Base-by-base conservation (phyloP, 2,797 vertebrate genomes). In the Esox lucius region DNA sequence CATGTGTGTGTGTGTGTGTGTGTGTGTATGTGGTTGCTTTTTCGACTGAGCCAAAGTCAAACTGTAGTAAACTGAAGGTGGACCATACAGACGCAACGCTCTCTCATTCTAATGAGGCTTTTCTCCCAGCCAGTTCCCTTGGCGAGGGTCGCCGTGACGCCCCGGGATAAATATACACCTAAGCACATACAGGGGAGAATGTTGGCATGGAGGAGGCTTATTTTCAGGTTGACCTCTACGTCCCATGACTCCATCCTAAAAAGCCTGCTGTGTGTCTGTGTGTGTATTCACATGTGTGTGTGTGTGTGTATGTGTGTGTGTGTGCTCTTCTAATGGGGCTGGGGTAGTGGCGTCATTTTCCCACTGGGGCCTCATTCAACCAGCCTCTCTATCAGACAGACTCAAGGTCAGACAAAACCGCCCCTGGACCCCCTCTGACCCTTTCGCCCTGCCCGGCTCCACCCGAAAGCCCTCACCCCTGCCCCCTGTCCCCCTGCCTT, bases 381-480 rank as follows among this genome's bases (percentile, higher is more conserved):
- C 86, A 91, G 81, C 87, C 85, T 90, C 92, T 93, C 89, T 89
- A 92, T 94, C 92, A 93, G 86, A 81, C 92, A 93, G 86, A 80
- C 87, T 91, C 89, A 94, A 94, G 92, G 93, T 93, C 90, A 73
- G 80, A 66, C 62, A 46, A 26, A 22, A 12, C 24, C 22, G 42
- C 79, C 88, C 39, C 85, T 78, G 75, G 76, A 78, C 81, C 76
- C 73, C 71, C 71, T 26, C 46, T 33, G 71, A 71, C 78, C 81
- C 82, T 77, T 80, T 33, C 77, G 81, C 62, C 75, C 78, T 78
- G 74, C 79, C 81, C 78, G 74, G 53, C 81, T 78, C 83, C 71
- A 77, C 86, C 84, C 79, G 42, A 74, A 72, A 72, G 77, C 76
- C 85, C 78, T 87, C 88, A 86, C 90, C 85, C 88, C 87, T 86